Evolutionary conservation across 2,888 invertebrate species (phyloP).

Genomic region (Synergus laeviventris): DNA sequence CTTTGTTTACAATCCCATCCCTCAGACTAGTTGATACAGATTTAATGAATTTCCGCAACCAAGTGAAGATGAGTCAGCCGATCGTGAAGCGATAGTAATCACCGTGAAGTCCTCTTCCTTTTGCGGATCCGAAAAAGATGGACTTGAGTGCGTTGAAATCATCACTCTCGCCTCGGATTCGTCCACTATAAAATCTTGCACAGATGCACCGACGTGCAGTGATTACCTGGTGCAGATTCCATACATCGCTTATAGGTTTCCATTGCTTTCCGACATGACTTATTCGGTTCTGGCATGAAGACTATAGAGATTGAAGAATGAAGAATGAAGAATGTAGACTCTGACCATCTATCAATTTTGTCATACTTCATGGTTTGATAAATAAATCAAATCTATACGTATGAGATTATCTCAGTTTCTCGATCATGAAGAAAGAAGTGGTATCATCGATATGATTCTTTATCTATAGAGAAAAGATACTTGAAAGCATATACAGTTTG

Average conservation of each 20-base stretch:
- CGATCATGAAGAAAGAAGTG: background rate
- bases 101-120: slow-evolving; percentile 15
- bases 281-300: background rate
- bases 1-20: slow-evolving; percentile 13
- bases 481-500: slow-evolving; percentile 3
- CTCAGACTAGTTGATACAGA: slow-evolving; percentile 1
- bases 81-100: slow-evolving; percentile 31
- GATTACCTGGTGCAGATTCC: slow-evolving; percentile 47
- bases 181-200: slow-evolving; percentile 44
- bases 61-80: slow-evolving; percentile 30
- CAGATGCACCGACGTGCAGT: slow-evolving; percentile 53
- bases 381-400: slow-evolving; percentile 3
- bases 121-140: slow-evolving; percentile 38
- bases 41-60: slow-evolving; percentile 36
- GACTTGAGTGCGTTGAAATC: slow-evolving; percentile 27
- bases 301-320: background rate
- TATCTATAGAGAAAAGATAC: background rate
- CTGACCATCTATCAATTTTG: slow-evolving; percentile 5
- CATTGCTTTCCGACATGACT: background rate
- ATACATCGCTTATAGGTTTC: background rate
- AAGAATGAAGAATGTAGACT: background rate
- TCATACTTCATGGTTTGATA: slow-evolving; percentile 15
- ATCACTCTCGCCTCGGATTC: slow-evolving; percentile 41
- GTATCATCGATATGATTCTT: background rate
- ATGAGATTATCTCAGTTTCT: slow-evolving; percentile 5